Conservation (phyloP, 2,888 invertebrate species). For the Villa cingulata region DNA sequence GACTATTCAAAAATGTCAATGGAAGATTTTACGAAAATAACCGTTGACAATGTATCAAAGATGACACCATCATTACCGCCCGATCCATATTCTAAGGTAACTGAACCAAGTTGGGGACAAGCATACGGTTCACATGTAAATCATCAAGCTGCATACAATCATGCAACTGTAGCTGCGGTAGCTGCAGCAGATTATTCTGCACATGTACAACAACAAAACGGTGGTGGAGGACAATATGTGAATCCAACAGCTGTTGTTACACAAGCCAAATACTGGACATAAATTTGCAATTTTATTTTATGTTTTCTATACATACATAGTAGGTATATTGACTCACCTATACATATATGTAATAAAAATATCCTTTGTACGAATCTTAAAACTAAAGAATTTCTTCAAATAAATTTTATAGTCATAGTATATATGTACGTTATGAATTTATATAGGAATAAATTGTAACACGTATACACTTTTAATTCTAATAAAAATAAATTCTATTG, state of each 20-base stretch:
- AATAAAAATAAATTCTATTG: no score
- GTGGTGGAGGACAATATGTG: not conserved
- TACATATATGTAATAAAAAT: no score
- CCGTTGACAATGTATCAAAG: constrained; percentile 33
- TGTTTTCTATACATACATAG: no score
- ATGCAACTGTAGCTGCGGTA: not conserved
- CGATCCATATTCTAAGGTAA: constrained; percentile 32
- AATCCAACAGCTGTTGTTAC: not conserved
- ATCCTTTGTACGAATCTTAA: no score
- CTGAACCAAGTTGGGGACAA: constrained; percentile 32
- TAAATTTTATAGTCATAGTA: no score
- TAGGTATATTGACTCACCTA: no score
- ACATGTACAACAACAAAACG: not conserved
- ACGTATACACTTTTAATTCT: no score
- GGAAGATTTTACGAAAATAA: constrained; percentile 39
- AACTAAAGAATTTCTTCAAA: no score
- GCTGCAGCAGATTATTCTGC: not conserved
- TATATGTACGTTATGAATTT: no score
- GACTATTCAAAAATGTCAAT: constrained; percentile 43
- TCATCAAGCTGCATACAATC: not conserved
- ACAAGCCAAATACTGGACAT: not conserved
- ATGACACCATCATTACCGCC: constrained; percentile 31
- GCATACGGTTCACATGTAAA: constrained; percentile 23
- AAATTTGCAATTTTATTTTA: not conserved
- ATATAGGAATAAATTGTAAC: no score